Percentiles rank a stretch among this genome's conserved stretches.
Evolutionary conservation across 2,113 vertebrate genomes (phyloP).

Genomic region (Myxocyprinus asiaticus): DNA sequence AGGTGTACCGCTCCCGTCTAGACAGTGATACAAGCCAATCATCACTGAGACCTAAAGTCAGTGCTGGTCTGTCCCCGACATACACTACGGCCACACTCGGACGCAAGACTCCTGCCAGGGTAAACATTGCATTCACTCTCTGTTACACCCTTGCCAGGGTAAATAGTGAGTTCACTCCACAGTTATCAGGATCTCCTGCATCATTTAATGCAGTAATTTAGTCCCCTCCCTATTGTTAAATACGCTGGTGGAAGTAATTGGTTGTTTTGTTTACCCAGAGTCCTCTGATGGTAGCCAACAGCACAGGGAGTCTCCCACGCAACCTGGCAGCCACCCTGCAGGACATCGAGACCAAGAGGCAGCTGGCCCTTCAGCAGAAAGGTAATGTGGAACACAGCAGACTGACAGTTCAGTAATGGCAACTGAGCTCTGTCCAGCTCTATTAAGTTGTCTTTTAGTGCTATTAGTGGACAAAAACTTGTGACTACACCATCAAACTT

Average conservation of each 20-base stretch:
- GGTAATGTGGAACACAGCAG: conserved; percentile 69
- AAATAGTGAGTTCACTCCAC: not conserved
- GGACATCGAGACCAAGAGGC: conserved; percentile 93
- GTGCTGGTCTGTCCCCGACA: conserved; percentile 68
- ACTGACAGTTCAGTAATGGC: not conserved
- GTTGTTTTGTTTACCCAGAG: conserved; percentile 71
- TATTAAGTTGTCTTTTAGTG: too few relatives aligned
- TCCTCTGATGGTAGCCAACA: conserved; percentile 71
- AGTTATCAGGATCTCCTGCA: conserved; percentile 12
- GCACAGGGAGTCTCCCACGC: conserved; percentile 84
- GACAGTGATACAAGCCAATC: conserved; percentile 74
- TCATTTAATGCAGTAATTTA: conserved; percentile 9
- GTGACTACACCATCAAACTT: too few relatives aligned
- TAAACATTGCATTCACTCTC: conserved; percentile 54
- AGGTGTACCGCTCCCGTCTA: conserved; percentile 89
- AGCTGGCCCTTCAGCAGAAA: conserved; percentile 94
- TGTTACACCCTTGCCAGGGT: not conserved
- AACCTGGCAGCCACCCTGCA: conserved; percentile 89
- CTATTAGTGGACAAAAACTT: too few relatives aligned
- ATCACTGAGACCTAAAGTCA: conserved; percentile 67
- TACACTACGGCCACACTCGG: conserved; percentile 83
- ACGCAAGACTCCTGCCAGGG: conserved; percentile 84
- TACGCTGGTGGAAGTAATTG: conserved; percentile 19
- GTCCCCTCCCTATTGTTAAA: not conserved
- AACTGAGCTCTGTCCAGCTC: not conserved